Base-by-base conservation (phyloP, 2,113 vertebrate species). In the Myiagra hebetior region DNA sequence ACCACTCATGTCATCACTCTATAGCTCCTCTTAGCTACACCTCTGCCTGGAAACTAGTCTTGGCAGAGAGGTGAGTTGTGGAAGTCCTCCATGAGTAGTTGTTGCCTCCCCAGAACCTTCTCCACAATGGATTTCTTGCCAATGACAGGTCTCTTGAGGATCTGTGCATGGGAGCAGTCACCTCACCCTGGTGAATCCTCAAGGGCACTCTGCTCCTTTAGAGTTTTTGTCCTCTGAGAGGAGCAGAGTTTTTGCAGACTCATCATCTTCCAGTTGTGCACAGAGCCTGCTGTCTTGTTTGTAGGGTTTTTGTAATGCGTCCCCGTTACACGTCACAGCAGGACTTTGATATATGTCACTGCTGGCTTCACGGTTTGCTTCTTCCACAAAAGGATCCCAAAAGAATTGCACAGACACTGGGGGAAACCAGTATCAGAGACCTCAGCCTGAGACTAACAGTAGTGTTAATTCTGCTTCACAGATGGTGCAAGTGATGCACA, bases 301-400 rank as follows among this genome's bases (percentile, higher is more conserved):
- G 60, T 4, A 17, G 44, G 28, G 31, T 12, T 88, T 95, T 90
- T 72, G 56, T 23, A 76, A 28, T 4, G 19, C 1, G 1, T 47
- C 50, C 76, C 77, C 2, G 0, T 57, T 55, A 31, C 2, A 76
- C 0, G 0, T 67, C 88, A 76, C 27, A 60, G 88, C 68, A 74
- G 72, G 42, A 46, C 86, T 84, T 87, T 20, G 42, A 56, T 77
- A 44, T 4, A 68, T 1, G 2, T 79, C 85, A 41, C 63, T 77
- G 68, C 55, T 75, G 76, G 47, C 86, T 81, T 91, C 73, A 86
- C 0, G 0, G 42, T 67, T 84, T 75, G 33, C 76, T 92, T 97
- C 91, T 70, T 72, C 80, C 83, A 53, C 65, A 70, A 79, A 91
- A 96, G 95, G 96, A 96, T 97, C 96, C 89, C 95, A 94, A 93